Percentiles rank a stretch among this genome's conserved stretches.
These are phyloP conservation scores for Myiotriccus ornatus DNA, from an alignment of 2,797 vertebrate species.

Conservation along the genomic window DNA sequence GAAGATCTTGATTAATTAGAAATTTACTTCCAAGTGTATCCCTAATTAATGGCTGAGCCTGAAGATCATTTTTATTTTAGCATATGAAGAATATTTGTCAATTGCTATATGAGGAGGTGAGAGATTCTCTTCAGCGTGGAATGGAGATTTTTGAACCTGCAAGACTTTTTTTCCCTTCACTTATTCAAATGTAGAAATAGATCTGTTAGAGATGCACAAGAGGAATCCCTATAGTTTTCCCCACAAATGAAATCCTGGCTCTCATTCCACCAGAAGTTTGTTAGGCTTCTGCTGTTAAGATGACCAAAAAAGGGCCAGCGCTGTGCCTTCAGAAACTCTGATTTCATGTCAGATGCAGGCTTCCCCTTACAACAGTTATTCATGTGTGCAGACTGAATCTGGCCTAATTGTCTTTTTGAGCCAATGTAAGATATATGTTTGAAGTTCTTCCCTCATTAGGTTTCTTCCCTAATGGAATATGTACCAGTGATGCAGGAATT, in stretches of 20 bases:
- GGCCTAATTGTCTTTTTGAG: not conserved
- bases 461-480: slow-evolving; percentile 19
- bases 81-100: not conserved
- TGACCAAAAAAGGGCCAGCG: slow-evolving; percentile 23
- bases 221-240: not conserved
- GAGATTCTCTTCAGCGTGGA: not conserved
- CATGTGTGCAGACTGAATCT: not conserved
- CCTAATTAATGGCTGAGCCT: not conserved
- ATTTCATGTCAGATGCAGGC: not conserved
- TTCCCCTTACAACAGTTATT: slow-evolving; percentile 1
- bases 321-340: not conserved
- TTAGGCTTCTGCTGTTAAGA: not conserved
- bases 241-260: not conserved
- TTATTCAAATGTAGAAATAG: not conserved
- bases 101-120: not conserved
- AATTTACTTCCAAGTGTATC: not conserved
- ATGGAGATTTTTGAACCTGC: not conserved
- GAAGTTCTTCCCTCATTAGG: slow-evolving; percentile 32
- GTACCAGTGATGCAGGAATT: slow-evolving; percentile 29
- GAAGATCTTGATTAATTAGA: not conserved
- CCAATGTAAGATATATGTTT: not conserved
- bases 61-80: not conserved
- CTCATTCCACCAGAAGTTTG: not conserved
- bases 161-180: not conserved
- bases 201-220: not conserved